Evolutionary conservation across 2,113 vertebrate species (phyloP).

Genomic region (Corythaixoides concolor): DNA sequence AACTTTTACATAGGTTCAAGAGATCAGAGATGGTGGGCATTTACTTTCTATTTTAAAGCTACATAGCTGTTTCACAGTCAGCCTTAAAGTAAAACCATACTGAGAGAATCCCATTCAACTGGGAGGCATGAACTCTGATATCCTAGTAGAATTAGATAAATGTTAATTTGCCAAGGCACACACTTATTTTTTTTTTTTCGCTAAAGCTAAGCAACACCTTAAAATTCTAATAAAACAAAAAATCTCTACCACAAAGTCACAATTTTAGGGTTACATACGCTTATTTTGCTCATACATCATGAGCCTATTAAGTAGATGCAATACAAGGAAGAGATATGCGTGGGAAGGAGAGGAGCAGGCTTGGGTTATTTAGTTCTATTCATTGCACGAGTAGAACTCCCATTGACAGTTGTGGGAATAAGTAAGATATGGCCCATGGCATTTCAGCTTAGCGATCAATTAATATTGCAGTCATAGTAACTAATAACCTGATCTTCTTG

Average conservation of each 20-base stretch:
- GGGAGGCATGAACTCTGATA: neutral
- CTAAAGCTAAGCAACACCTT: neutral
- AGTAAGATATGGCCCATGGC: neutral
- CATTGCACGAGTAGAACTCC: neutral
- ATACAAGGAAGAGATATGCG: neutral
- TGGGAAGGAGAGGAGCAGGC: slow-evolving; percentile 17
- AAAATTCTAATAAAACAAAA: neutral
- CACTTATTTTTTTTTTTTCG: neutral
- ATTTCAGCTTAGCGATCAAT: slow-evolving; percentile 34
- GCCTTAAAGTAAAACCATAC: neutral
- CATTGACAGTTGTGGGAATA: slow-evolving; percentile 45
- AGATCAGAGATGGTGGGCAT: neutral
- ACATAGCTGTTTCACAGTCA: neutral
- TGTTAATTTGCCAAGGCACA: neutral
- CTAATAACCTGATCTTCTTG: neutral
- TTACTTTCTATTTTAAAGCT: neutral
- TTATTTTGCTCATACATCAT: neutral
- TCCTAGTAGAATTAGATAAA: neutral
- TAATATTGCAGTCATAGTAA: slow-evolving; percentile 43
- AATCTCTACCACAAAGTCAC: neutral
- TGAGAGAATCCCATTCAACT: neutral
- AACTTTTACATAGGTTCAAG: neutral
- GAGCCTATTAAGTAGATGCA: neutral
- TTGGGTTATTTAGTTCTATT: slow-evolving; percentile 42
- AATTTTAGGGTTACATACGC: neutral